Percentiles rank a stretch among this genome's conserved stretches.
These are phyloP conservation scores for Hephaestus fuliginosus DNA, from an alignment of 2,797 vertebrate genomes.

Conservation along the genomic window DNA sequence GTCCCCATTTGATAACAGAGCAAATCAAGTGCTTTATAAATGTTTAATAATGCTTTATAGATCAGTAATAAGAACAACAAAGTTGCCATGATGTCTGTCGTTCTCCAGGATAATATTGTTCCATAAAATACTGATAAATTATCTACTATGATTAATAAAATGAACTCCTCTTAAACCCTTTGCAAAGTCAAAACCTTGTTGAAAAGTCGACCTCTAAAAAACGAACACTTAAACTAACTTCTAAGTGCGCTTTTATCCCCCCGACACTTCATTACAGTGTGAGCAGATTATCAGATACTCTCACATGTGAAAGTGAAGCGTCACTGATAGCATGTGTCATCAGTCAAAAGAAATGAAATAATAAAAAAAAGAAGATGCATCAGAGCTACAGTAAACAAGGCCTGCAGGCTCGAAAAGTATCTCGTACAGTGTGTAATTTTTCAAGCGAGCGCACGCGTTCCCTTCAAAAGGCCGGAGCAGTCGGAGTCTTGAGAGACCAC, in stretches of 20 bases:
- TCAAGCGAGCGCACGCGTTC: conserved; percentile 20
- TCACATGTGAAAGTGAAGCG: background rate
- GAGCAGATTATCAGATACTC: background rate
- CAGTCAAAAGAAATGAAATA: background rate
- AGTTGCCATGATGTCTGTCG: background rate
- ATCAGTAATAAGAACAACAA: background rate
- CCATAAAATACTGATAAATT: background rate
- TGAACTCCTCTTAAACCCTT: background rate
- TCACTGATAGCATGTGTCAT: too few relatives aligned
- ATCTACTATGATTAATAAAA: background rate
- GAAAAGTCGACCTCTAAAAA: background rate
- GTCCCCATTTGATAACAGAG: too few relatives aligned
- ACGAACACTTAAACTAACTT: background rate
- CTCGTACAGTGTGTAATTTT: background rate
- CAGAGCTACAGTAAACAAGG: background rate
- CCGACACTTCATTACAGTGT: background rate
- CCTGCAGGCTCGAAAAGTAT: background rate
- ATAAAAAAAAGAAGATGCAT: background rate
- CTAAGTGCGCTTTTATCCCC: background rate
- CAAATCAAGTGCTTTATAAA: background rate
- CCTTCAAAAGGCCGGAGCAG: conserved; percentile 49
- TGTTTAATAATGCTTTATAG: background rate
- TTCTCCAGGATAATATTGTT: background rate
- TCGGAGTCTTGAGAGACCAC: conserved; percentile 29
- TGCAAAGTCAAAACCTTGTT: background rate